Conservation (phyloP, 92 coral and sea anemone species). For the Porites divaricata region DNA sequence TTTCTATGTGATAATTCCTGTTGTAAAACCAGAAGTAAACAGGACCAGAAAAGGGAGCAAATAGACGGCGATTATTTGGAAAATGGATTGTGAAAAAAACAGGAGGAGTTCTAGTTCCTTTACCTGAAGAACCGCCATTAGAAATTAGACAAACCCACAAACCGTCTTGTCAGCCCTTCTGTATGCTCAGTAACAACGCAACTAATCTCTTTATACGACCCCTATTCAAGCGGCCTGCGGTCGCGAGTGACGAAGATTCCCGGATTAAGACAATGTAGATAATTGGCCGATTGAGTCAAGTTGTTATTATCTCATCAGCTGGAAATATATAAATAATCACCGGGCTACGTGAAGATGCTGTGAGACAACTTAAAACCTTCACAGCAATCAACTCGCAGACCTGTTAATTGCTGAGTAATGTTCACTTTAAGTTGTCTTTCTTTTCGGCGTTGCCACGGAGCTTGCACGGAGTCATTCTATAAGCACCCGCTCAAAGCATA, state of each 20-base stretch:
- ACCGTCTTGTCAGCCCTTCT: constrained; percentile 34
- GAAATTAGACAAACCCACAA: constrained; percentile 43
- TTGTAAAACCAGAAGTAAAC: constrained; percentile 27
- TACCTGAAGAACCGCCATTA: constrained; percentile 82
- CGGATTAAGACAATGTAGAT: constrained; percentile 59
- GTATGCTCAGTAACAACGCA: constrained; percentile 48
- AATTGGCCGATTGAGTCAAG: constrained; percentile 58
- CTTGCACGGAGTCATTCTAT: constrained; percentile 5
- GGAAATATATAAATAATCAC: constrained; percentile 69
- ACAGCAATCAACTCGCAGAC: constrained; percentile 39
- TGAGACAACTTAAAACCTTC: constrained; percentile 40
- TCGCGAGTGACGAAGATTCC: constrained; percentile 58
- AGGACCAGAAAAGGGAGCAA: constrained; percentile 14
- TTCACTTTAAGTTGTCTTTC: constrained; percentile 29
- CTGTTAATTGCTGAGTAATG: constrained; percentile 46
- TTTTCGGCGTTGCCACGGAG: constrained; percentile 20
- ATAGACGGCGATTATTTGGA: constrained; percentile 27
- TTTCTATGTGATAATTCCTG: constrained; percentile 22
- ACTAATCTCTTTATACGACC: constrained; percentile 49
- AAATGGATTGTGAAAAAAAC: constrained; percentile 16
- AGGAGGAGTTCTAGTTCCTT: constrained; percentile 32
- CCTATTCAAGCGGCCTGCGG: constrained; percentile 76
- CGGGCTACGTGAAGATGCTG: constrained; percentile 42
- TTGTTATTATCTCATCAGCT: constrained; percentile 75
- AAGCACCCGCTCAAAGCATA: constrained; percentile 4